A percentile compares a stretch with the other conserved stretches of the same genome.
Conservation (phyloP, 2,797 vertebrate genomes). For the Sardinella longiceps region DNA sequence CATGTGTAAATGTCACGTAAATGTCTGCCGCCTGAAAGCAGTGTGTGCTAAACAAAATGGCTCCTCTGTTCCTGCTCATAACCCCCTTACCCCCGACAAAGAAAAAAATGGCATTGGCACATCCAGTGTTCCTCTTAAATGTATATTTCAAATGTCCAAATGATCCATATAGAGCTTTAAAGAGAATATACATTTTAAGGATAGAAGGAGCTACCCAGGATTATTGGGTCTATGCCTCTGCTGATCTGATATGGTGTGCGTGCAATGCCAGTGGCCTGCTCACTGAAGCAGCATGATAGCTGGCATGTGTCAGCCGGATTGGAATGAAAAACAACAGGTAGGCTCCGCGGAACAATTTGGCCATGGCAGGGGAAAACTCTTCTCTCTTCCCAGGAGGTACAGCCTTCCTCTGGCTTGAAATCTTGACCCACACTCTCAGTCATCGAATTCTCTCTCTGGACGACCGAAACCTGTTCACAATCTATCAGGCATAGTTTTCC, state of each 20-base stretch:
- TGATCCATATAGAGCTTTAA: slow-evolving; percentile 1
- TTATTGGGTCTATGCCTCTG: neutral
- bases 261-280: slow-evolving; percentile 29
- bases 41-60: slow-evolving; percentile 20
- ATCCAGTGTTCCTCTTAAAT: slow-evolving; percentile 11
- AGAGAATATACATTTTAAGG: slow-evolving; percentile 10
- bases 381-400: neutral
- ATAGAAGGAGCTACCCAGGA: neutral
- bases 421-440: neutral
- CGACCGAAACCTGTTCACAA: neutral
- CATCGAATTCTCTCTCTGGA: neutral
- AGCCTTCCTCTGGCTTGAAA: neutral
- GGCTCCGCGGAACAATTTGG: slow-evolving; percentile 7
- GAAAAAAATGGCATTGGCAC: neutral
- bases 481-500: neutral
- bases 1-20: slow-evolving; percentile 26
- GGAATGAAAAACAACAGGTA: slow-evolving; percentile 53
- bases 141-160: neutral
- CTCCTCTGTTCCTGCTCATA: neutral
- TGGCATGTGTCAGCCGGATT: slow-evolving; percentile 58
- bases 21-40: slow-evolving; percentile 21
- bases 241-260: slow-evolving; percentile 9
- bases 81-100: neutral
- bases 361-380: neutral
- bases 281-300: slow-evolving; percentile 51